Percentiles rank a stretch among this genome's conserved stretches.
Evolutionary conservation across 2,113 vertebrate genomes (phyloP).

Genomic region (Bostrychus sinensis): DNA sequence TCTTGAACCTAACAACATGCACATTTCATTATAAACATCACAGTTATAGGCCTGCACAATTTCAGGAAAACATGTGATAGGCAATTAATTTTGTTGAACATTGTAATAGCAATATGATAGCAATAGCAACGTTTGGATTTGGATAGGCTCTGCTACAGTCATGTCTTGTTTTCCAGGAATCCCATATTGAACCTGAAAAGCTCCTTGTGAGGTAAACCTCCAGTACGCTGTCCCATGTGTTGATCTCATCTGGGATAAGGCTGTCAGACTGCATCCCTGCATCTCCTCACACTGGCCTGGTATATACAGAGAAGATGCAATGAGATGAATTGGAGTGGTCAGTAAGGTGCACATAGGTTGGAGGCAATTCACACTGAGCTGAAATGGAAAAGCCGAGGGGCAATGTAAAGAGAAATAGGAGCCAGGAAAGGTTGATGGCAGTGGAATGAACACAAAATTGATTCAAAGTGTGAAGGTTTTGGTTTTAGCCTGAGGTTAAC

Average conservation of each 20-base stretch:
- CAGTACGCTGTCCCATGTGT: constrained; percentile 17
- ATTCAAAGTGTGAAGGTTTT: constrained; percentile 39
- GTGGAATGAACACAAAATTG: constrained; percentile 30
- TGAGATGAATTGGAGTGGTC: constrained; percentile 2
- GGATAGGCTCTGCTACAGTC: too few relatives aligned
- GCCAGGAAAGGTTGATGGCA: constrained; percentile 17
- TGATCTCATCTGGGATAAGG: constrained; percentile 33
- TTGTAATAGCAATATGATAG: too few relatives aligned
- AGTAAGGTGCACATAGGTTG: constrained; percentile 15
- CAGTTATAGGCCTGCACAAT: too few relatives aligned
- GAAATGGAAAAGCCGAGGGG: constrained; percentile 7
- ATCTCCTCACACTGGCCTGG: constrained; percentile 41
- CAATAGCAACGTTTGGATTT: too few relatives aligned
- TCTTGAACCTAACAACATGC: too few relatives aligned
- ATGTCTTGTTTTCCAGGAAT: constrained; percentile 22
- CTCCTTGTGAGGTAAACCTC: constrained; percentile 33
- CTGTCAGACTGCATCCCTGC: constrained; percentile 26
- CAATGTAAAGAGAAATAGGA: constrained; percentile 4
- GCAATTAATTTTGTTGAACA: too few relatives aligned
- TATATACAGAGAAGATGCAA: constrained; percentile 8
- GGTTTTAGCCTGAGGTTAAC: constrained; percentile 44
- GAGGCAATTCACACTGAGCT: not conserved
- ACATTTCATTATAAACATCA: too few relatives aligned
- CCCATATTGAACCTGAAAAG: constrained; percentile 27
- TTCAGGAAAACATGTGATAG: too few relatives aligned